Evolutionary conservation across 2,113 vertebrate species (phyloP).

Genomic region (Mustela lutreola): DNA sequence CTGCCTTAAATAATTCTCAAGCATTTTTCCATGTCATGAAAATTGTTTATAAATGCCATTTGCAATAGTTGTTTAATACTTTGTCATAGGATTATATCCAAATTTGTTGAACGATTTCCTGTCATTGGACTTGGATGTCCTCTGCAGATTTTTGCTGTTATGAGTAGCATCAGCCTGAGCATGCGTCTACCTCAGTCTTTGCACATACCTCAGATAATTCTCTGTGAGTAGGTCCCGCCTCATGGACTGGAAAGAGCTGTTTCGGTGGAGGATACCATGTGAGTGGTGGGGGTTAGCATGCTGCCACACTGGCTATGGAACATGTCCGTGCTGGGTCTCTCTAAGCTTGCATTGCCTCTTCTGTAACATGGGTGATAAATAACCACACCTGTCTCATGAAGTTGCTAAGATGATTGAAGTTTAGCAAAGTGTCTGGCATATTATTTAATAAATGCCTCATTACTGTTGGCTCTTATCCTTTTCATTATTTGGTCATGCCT

Average conservation of each 20-base stretch:
- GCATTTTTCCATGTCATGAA: background rate
- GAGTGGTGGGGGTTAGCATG: background rate
- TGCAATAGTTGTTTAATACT: conserved; percentile 41
- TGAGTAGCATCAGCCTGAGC: background rate
- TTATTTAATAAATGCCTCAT: background rate
- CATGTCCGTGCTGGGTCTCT: background rate
- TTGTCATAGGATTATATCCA: background rate
- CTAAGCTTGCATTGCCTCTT: background rate
- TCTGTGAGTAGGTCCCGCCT: background rate
- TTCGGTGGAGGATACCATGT: background rate
- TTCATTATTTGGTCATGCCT: background rate
- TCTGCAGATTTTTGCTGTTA: conserved; percentile 29
- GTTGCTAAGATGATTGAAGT: background rate
- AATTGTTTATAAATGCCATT: conserved; percentile 30
- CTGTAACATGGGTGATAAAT: background rate
- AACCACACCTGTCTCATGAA: background rate
- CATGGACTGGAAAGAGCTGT: background rate
- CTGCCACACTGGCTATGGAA: background rate
- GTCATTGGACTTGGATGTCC: background rate
- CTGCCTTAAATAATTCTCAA: background rate
- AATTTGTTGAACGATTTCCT: background rate
- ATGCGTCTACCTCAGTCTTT: background rate
- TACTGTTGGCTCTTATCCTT: background rate
- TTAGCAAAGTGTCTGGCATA: background rate
- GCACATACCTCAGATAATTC: background rate